Evolutionary conservation across 2,888 invertebrate genomes (phyloP).

Genomic region (Cynaeus angustus): DNA sequence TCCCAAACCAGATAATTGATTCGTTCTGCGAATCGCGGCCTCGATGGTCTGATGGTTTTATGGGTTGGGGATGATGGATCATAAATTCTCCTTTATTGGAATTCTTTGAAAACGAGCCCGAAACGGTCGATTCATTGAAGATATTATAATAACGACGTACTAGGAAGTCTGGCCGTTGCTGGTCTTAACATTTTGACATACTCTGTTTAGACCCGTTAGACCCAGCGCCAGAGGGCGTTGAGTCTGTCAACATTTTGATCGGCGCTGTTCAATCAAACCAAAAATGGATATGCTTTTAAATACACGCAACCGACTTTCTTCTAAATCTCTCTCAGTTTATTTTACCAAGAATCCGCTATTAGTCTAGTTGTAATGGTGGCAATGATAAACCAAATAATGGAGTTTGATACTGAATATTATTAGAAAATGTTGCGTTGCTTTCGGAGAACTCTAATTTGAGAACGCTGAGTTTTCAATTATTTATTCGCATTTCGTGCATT

Average conservation of each 20-base stretch:
- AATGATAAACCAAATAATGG: not conserved
- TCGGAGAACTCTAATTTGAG: constrained; percentile 37
- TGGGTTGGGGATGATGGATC: constrained; percentile 19
- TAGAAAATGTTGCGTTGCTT: constrained; percentile 33
- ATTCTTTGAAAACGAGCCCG: constrained; percentile 12
- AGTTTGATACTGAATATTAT: constrained; percentile 20
- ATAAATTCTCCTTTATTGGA: constrained; percentile 23
- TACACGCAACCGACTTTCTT: constrained; percentile 14
- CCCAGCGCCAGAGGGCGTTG: constrained; percentile 16
- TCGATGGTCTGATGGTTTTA: constrained; percentile 31
- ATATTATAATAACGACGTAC: not conserved
- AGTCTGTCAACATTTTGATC: constrained; percentile 33
- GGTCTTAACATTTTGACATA: not conserved
- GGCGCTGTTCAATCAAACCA: constrained; percentile 17
- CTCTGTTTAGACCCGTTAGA: not conserved
- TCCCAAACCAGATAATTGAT: constrained; percentile 24
- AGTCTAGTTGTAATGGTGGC: not conserved
- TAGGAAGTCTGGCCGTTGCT: not conserved
- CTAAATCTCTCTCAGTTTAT: constrained; percentile 15
- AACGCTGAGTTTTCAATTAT: constrained; percentile 13
- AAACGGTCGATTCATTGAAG: not conserved
- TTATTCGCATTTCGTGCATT: constrained; percentile 20
- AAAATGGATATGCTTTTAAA: constrained; percentile 38
- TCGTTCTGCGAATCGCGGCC: constrained; percentile 25
- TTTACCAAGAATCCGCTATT: not conserved